Percentiles rank a stretch among this genome's conserved stretches.
phyloP scores from a whole-genome alignment of 2,113 vertebrate species.

The Chamaetylas fuelleborni region DNA sequence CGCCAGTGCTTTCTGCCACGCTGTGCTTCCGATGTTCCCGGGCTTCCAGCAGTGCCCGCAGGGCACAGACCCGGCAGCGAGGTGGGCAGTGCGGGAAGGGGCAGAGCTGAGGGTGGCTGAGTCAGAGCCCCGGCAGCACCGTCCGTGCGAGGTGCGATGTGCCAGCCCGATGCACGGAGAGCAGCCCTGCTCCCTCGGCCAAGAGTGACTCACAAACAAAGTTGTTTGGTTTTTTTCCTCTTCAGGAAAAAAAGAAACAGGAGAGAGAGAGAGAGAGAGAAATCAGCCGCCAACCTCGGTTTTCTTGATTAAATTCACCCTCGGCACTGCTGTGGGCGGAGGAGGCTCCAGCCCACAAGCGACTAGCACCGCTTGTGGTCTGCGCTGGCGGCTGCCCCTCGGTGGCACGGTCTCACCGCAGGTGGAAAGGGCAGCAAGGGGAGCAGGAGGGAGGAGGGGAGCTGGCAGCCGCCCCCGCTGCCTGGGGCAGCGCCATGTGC shows the following conservation, averaged over 20 bases:
- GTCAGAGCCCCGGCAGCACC: neutral
- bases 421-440: neutral
- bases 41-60: rapidly evolving
- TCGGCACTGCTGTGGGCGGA: neutral
- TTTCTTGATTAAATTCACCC: neutral
- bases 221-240: neutral
- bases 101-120: neutral
- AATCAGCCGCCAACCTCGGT: neutral
- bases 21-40: neutral
- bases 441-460: neutral
- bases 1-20: rapidly evolving
- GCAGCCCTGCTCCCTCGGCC: neutral
- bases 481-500: neutral
- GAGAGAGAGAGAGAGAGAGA: neutral
- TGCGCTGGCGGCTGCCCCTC: neutral
- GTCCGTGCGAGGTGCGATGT: neutral
- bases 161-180: neutral
- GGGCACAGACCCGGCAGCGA: neutral
- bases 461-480: neutral
- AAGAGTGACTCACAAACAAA: conserved; percentile 29
- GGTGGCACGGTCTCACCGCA: rapidly evolving
- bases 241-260: neutral
- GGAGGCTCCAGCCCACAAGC: neutral
- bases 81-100: neutral
- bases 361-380: neutral